Evolutionary conservation across 92 coral and sea anemone genomes (phyloP).

Genomic region (Metridium senile): DNA sequence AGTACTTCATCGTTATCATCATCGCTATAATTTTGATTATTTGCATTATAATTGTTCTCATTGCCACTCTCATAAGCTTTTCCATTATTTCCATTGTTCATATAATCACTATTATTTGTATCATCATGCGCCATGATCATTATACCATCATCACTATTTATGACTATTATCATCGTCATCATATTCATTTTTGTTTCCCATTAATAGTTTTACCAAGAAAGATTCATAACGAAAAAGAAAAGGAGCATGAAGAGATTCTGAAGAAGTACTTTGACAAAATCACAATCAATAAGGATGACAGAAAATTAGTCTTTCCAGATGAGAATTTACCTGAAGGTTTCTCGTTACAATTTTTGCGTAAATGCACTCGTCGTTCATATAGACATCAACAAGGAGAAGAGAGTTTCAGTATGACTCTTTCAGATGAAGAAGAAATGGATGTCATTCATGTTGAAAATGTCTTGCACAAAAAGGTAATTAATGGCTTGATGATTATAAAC

Average conservation of each 20-base stretch:
- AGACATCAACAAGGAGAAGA: not conserved
- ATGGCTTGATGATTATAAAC: too few relatives aligned
- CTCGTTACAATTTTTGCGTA: not conserved
- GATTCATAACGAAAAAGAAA: not conserved
- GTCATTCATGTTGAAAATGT: not conserved
- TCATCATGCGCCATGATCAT: not conserved
- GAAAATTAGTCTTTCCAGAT: conserved; percentile 3
- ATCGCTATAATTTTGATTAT: too few relatives aligned
- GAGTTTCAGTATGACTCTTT: conserved; percentile 1
- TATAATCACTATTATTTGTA: too few relatives aligned
- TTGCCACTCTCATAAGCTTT: too few relatives aligned
- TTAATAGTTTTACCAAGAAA: not conserved
- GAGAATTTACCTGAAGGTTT: conserved; percentile 5
- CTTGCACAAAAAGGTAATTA: conserved; percentile 2
- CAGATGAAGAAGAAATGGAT: conserved; percentile 21
- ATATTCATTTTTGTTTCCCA: too few relatives aligned
- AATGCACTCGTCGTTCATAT: conserved; percentile 12
- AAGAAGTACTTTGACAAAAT: conserved; percentile 12
- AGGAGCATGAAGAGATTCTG: conserved; percentile 3
- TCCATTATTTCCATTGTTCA: too few relatives aligned
- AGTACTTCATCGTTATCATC: too few relatives aligned
- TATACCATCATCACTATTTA: not conserved
- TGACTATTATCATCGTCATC: too few relatives aligned
- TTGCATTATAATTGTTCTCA: too few relatives aligned
- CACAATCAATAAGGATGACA: not conserved